phyloP scores from a whole-genome alignment of 1,140 invertebrate genomes.

The Idris sp. region DNA sequence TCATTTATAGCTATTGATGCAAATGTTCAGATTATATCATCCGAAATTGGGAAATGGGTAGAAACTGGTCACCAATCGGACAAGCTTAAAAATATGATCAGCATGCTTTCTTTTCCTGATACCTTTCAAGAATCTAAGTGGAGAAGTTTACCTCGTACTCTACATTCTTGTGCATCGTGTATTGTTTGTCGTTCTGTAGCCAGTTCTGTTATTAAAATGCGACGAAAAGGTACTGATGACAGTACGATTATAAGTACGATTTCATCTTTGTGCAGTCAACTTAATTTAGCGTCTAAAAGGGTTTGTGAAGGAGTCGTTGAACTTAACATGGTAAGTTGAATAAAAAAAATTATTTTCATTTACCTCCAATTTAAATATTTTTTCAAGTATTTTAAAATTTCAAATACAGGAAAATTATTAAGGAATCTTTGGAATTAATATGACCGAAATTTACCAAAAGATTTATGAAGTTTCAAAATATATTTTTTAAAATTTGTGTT shows the following conservation, averaged over 20 bases:
- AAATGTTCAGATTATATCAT: conserved; percentile 52
- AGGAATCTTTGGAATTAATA: no score
- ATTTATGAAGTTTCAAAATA: no score
- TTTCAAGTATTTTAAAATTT: no score
- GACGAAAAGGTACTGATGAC: conserved; percentile 69
- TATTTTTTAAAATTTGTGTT: no score
- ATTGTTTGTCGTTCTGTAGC: conserved; percentile 78
- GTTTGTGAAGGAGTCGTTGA: conserved; percentile 81
- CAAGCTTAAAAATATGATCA: conserved; percentile 54
- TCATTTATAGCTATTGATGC: conserved; percentile 48
- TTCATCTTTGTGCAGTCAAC: conserved; percentile 76
- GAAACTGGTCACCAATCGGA: conserved; percentile 37
- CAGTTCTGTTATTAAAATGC: conserved; percentile 71
- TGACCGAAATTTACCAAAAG: no score
- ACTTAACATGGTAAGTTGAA: conserved; percentile 78
- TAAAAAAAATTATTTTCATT: no score
- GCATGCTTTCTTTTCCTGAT: conserved; percentile 56
- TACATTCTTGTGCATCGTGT: conserved; percentile 71
- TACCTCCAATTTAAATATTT: no score
- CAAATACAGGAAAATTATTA: no score
- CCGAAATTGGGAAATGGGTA: conserved; percentile 65
- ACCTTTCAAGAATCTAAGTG: conserved; percentile 31
- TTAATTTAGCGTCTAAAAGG: conserved; percentile 78
- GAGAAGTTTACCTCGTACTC: conserved; percentile 39
- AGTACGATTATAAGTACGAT: conserved; percentile 70